phyloP scores from a whole-genome alignment of 2,888 invertebrate species.

The Nesidiocoris tenuis region DNA sequence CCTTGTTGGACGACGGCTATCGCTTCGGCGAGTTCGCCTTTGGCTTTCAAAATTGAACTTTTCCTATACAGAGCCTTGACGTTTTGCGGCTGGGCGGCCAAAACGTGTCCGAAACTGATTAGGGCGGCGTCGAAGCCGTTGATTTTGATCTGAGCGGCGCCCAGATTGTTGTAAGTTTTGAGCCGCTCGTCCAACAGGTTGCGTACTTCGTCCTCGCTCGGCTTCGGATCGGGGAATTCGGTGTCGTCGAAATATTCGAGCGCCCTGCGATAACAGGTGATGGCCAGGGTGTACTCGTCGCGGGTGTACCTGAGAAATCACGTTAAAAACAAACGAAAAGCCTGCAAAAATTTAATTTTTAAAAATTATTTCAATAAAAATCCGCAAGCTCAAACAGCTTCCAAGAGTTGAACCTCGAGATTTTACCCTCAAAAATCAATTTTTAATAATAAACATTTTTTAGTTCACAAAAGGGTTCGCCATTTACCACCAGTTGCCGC shows the following conservation, averaged over 20 bases:
- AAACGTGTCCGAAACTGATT: constrained; percentile 77
- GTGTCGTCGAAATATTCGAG: constrained; percentile 70
- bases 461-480: no score
- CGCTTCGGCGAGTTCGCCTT: constrained; percentile 70
- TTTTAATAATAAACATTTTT: no score
- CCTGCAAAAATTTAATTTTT: no score
- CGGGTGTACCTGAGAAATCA: constrained; percentile 62
- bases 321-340: no score
- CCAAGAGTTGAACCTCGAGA: no score
- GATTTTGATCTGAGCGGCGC: constrained; percentile 86
- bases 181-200: constrained; percentile 74
- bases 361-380: no score
- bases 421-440: no score
- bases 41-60: constrained; percentile 61
- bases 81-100: constrained; percentile 81
- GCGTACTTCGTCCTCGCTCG: constrained; percentile 63
- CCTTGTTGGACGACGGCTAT: constrained; percentile 66
- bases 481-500: constrained; percentile 79
- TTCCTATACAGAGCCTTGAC: constrained; percentile 89
- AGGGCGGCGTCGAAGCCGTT: constrained; percentile 82
- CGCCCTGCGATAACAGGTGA: constrained; percentile 77
- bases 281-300: constrained; percentile 75
- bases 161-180: constrained; percentile 87
- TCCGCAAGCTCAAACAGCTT: no score
- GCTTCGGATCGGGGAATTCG: constrained; percentile 50